Conservation (phyloP, 2,797 vertebrate genomes). For the Pantherophis vulpinus region DNA sequence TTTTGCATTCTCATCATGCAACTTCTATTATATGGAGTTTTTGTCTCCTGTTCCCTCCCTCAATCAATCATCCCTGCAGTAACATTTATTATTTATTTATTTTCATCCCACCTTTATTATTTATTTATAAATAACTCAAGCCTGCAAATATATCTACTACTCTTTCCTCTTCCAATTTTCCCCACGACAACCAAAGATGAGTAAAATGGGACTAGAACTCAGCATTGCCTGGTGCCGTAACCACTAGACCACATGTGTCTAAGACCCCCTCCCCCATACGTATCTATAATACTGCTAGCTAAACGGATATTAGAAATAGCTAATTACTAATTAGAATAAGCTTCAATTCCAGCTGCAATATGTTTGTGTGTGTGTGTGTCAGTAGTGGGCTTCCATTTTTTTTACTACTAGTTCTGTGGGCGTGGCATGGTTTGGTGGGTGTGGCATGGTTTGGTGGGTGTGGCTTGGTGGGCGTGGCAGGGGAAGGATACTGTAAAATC, state of each 20-base stretch:
- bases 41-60: background rate
- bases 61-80: rapidly evolving
- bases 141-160: background rate
- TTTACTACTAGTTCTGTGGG: too few relatives aligned
- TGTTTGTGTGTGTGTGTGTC: background rate
- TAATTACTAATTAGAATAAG: constrained; percentile 61
- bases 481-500: too few relatives aligned
- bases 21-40: background rate
- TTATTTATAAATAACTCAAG: background rate
- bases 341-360: constrained; percentile 48
- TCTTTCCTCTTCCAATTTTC: background rate
- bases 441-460: too few relatives aligned
- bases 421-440: too few relatives aligned
- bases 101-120: background rate
- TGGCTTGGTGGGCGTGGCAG: too few relatives aligned
- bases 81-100: background rate
- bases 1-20: background rate
- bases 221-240: background rate
- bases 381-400: too few relatives aligned
- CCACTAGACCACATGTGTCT: background rate
- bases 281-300: constrained; percentile 39
- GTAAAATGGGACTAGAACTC: background rate
- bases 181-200: background rate
- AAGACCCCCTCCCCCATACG: constrained; percentile 28
- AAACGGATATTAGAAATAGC: constrained; percentile 40